Evolutionary conservation across 1,140 invertebrate genomes (phyloP), one percentile per base, ranked within the genome.

Genomic region (Plectus sambesii): DNA sequence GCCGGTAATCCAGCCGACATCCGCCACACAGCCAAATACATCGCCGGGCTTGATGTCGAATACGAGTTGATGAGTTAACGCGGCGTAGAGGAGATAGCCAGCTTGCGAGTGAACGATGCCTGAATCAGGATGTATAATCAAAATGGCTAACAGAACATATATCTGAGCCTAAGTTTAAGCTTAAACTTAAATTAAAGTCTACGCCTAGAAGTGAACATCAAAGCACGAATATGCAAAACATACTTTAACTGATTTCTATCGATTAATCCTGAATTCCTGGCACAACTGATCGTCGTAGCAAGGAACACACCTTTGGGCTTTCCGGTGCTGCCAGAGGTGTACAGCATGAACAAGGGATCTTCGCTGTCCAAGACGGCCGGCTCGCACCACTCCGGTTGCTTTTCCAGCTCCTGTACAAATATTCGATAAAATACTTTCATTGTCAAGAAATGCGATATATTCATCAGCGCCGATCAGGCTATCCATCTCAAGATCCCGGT

Each of bases 1-100:
- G 22, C 42, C 42, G 15, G 61, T 3, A 74, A 60, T 77, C 70
- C 61, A 77, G 77, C n/a, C 72, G 26, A 74, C 47, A 15, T 2
- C 12, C 17, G 89, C 89, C 15, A 88, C 93, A 63, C 90, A 94
- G 82, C 85, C 93, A 72, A 84, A 93, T 38, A 92, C 75, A 68
- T 94, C 88, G 36, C 78, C 78, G 1, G 81, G 80, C 55, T n/a
- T n/a, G n/a, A n/a, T n/a, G 38, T 8, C 2, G n/a, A 26, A 56
- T 59, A 75, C 74, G n/a, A n/a, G n/a, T 56, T 75, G 67, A 47
- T 75, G 72, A 6, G 76, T 78, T 6, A 75, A 51, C 19, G 67
- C 56, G 6, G 74, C 62, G 53, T 76, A 77, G 4, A 77, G 57
- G n/a, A 78, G 61, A 63, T 78, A 78, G 0, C 77, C 77, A 1